Percentiles rank a stretch among this genome's conserved stretches.
phyloP scores from a whole-genome alignment of 2,888 invertebrate genomes.

The Aleiodes leptofemur region DNA sequence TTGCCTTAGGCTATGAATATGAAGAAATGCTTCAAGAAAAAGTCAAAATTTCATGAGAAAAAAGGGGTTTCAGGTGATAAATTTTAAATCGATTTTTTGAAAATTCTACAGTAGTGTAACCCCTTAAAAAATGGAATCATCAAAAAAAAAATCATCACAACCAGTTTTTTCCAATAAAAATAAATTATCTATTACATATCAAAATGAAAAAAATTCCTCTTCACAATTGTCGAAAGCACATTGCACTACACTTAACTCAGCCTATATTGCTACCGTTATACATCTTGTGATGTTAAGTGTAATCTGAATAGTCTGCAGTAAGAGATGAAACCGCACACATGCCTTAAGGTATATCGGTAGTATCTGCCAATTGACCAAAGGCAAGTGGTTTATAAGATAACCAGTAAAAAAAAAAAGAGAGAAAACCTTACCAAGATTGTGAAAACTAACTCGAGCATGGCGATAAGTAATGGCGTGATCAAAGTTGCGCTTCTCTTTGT shows the following conservation, averaged over 20 bases:
- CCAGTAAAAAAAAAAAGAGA: neutral
- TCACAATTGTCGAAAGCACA: too few relatives aligned
- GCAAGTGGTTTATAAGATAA: neutral
- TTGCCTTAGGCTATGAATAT: too few relatives aligned
- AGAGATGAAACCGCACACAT: slow-evolving; percentile 35
- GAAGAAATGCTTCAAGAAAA: too few relatives aligned
- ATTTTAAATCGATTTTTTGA: too few relatives aligned
- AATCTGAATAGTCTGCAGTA: slow-evolving; percentile 34
- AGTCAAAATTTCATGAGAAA: too few relatives aligned
- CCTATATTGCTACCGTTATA: neutral
- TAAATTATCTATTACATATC: too few relatives aligned
- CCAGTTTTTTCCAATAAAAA: too few relatives aligned
- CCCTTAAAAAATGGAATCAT: neutral
- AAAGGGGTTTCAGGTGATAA: too few relatives aligned
- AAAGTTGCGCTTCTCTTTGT: slow-evolving; percentile 6
- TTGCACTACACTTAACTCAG: too few relatives aligned
- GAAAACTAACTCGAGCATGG: slow-evolving; percentile 53
- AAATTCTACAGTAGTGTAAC: too few relatives aligned
- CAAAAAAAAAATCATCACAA: neutral
- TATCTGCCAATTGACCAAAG: slow-evolving; percentile 11
- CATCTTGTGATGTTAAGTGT: neutral
- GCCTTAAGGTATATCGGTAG: neutral
- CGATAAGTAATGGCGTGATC: slow-evolving; percentile 48
- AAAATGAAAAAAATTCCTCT: too few relatives aligned
- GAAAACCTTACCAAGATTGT: slow-evolving; percentile 41